These are phyloP conservation scores for Hypomecis atomaria DNA, from an alignment of 2,888 invertebrate species.

Conservation along the genomic window DNA sequence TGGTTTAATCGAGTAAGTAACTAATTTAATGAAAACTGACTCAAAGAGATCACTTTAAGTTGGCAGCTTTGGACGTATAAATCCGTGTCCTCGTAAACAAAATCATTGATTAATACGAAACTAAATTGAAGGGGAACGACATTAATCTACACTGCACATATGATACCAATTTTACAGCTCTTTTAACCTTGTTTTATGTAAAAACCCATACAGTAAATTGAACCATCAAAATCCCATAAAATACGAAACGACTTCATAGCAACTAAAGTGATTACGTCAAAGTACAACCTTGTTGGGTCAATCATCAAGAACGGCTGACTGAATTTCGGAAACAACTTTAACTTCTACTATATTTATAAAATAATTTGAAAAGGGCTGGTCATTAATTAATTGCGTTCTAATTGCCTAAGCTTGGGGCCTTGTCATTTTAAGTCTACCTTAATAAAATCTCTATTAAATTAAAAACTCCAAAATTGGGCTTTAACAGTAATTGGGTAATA, in stretches of 20 bases:
- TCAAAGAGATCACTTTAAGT: no score
- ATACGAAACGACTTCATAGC: slow-evolving; percentile 9
- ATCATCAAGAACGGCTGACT: slow-evolving; percentile 8
- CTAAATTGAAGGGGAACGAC: no score
- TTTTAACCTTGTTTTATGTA: slow-evolving; percentile 15
- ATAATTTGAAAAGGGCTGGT: slow-evolving; percentile 14
- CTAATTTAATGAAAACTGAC: no score
- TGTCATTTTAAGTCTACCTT: slow-evolving; percentile 5
- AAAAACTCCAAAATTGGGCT: background rate
- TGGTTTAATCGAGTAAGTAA: no score
- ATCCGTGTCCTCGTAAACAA: no score
- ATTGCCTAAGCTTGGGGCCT: slow-evolving; percentile 2
- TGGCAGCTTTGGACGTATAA: no score
- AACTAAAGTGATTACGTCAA: slow-evolving; percentile 24
- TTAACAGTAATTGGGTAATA: background rate
- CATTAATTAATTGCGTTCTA: slow-evolving; percentile 8
- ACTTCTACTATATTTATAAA: slow-evolving; percentile 1
- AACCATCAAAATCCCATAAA: slow-evolving; percentile 29
- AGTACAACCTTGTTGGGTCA: background rate
- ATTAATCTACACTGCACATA: no score
- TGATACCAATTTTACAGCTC: background rate
- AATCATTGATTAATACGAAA: no score
- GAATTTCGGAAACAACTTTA: slow-evolving; percentile 15
- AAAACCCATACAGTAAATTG: slow-evolving; percentile 13
- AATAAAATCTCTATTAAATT: background rate